Percentiles rank a stretch among this genome's conserved stretches.
These are phyloP conservation scores for Hylaea fasciaria DNA, from an alignment of 2,888 invertebrate species.

Conservation along the genomic window DNA sequence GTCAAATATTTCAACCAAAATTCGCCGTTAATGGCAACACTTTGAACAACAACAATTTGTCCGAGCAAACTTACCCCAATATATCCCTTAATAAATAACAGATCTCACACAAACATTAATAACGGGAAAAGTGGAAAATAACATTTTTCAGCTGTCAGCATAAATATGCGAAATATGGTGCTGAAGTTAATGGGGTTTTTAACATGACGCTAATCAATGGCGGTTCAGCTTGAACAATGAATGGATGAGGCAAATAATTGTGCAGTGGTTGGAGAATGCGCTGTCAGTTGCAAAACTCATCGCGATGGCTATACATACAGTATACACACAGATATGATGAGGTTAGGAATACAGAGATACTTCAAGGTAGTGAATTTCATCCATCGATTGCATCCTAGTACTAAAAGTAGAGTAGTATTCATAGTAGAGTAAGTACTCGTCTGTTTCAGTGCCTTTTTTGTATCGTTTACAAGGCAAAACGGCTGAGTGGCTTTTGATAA, in stretches of 20 bases:
- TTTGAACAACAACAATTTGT: background rate
- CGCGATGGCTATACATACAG: too few species aligned
- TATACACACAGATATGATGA: too few species aligned
- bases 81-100: constrained; percentile 20
- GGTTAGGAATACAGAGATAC: too few species aligned
- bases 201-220: constrained; percentile 6
- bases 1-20: background rate
- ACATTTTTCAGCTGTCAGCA: constrained; percentile 20
- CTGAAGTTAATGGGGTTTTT: constrained; percentile 15
- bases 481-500: too few species aligned
- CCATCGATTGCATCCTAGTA: too few species aligned
- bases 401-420: too few species aligned
- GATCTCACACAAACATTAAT: constrained; percentile 11
- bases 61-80: constrained; percentile 13
- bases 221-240: constrained; percentile 3
- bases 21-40: background rate
- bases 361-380: too few species aligned
- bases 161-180: constrained; percentile 19
- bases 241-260: constrained; percentile 3
- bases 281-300: background rate
- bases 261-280: background rate
- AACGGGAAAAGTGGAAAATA: constrained; percentile 16
- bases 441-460: too few species aligned
- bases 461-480: too few species aligned
- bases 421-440: too few species aligned